Conservation (phyloP, 2,888 invertebrate species). For the Anarsia innoxiella region DNA sequence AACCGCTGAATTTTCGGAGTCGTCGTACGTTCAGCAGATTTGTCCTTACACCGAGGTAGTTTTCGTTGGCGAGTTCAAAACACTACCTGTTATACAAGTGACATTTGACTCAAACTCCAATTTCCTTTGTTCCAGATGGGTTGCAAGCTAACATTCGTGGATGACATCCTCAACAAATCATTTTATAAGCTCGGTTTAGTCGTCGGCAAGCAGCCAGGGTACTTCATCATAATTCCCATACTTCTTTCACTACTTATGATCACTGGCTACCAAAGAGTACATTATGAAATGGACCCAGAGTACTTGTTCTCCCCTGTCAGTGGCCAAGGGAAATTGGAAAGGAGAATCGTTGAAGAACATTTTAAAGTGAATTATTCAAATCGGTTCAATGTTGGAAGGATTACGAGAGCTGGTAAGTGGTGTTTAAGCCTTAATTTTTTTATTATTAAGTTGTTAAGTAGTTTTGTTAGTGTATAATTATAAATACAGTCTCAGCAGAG, state of each 20-base stretch:
- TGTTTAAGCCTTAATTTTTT: too few species aligned
- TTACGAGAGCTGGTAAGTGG: conserved; percentile 88
- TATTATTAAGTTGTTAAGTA: too few species aligned
- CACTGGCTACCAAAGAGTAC: conserved; percentile 90
- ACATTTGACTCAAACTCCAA: too few species aligned
- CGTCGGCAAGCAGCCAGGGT: conserved; percentile 89
- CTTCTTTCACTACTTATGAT: conserved; percentile 86
- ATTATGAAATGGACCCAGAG: conserved; percentile 95
- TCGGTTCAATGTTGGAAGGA: conserved; percentile 89
- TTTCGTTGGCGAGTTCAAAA: too few species aligned
- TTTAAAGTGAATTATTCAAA: conserved; percentile 93
- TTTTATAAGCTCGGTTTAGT: conserved; percentile 87
- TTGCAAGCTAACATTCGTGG: conserved; percentile 83
- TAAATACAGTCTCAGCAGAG: not conserved
- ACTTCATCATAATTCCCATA: conserved; percentile 91
- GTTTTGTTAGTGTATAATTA: not conserved
- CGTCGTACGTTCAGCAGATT: too few species aligned
- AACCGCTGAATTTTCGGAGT: too few species aligned
- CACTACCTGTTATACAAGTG: too few species aligned
- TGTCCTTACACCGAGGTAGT: too few species aligned
- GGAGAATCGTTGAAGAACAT: conserved; percentile 85
- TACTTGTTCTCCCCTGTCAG: conserved; percentile 93
- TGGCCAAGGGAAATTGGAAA: conserved; percentile 88
- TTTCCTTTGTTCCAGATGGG: conserved; percentile 77
- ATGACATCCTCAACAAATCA: conserved; percentile 84